A percentile compares a stretch with the other conserved stretches of the same genome.
Conservation (phyloP, 2,797 vertebrate species). For the Aphelocoma californica region DNA sequence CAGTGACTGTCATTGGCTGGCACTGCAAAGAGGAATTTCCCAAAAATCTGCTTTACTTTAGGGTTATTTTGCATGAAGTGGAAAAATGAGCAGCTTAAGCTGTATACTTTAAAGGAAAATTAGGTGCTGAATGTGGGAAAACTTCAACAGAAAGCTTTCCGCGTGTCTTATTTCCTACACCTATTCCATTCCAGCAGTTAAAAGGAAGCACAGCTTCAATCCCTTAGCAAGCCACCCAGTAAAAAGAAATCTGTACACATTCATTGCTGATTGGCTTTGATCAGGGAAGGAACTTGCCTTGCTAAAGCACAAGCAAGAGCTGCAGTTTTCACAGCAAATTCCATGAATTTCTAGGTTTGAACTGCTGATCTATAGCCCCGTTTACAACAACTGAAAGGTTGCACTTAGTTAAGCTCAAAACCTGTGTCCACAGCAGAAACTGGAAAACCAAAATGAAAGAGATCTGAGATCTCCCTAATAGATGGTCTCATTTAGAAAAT, state of each 20-base stretch:
- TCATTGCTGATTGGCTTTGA: not conserved
- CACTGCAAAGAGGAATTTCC: not conserved
- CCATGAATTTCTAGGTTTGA: not conserved
- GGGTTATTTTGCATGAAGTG: not conserved
- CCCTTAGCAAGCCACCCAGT: not conserved
- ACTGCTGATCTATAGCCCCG: not conserved
- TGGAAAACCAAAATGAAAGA: not conserved
- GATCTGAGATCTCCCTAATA: not conserved
- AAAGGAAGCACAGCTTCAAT: not conserved
- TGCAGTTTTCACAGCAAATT: not conserved
- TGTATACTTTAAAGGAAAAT: not conserved
- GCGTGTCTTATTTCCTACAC: not conserved
- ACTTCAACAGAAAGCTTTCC: not conserved
- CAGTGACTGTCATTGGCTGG: not conserved
- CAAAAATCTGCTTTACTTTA: not conserved
- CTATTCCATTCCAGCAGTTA: not conserved
- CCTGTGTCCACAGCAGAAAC: not conserved
- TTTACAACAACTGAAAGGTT: not conserved
- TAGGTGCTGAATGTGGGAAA: not conserved
- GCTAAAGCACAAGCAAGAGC: not conserved
- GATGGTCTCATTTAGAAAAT: not conserved
- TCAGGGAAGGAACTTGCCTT: not conserved
- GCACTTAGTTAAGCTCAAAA: not conserved
- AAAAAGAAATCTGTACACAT: not conserved
- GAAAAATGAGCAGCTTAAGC: not conserved